These are phyloP conservation scores for Dermochelys coriacea DNA, from an alignment of 2,797 vertebrate genomes.

Conservation along the genomic window DNA sequence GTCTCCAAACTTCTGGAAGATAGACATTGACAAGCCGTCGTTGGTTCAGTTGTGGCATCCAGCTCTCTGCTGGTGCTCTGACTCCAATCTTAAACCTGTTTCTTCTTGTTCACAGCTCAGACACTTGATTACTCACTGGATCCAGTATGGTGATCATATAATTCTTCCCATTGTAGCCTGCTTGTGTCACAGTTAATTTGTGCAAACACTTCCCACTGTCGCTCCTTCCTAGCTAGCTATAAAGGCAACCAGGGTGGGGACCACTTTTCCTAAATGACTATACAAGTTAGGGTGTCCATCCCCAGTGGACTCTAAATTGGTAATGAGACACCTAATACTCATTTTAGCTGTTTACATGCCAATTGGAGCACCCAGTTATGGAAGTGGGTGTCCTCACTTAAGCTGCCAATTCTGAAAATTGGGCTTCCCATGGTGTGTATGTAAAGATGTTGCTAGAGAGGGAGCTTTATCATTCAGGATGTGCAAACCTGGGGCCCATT, in stretches of 20 bases:
- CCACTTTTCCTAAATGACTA: not conserved
- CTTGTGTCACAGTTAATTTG: not conserved
- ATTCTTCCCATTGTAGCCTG: not conserved
- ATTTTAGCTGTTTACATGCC: not conserved
- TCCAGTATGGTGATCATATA: rapidly evolving
- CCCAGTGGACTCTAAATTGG: not conserved
- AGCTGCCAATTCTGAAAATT: not conserved
- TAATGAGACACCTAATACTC: not conserved
- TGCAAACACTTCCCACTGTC: not conserved
- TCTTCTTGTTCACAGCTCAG: not conserved
- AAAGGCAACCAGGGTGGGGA: not conserved
- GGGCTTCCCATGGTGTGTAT: not conserved
- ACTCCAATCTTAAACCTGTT: not conserved
- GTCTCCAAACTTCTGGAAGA: not conserved
- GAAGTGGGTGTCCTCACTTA: not conserved
- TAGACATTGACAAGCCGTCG: not conserved
- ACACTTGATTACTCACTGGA: not conserved
- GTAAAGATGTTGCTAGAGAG: not conserved
- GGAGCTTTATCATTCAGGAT: not conserved
- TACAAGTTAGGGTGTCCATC: not conserved
- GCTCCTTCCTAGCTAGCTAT: not conserved
- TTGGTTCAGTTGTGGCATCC: not conserved
- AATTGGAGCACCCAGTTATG: not conserved
- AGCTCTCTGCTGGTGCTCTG: not conserved
- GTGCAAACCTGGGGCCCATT: not conserved